Percentiles rank a stretch among this genome's conserved stretches.
These are phyloP conservation scores for Crenuchus spilurus DNA, from an alignment of 2,797 vertebrate species.

Conservation along the genomic window DNA sequence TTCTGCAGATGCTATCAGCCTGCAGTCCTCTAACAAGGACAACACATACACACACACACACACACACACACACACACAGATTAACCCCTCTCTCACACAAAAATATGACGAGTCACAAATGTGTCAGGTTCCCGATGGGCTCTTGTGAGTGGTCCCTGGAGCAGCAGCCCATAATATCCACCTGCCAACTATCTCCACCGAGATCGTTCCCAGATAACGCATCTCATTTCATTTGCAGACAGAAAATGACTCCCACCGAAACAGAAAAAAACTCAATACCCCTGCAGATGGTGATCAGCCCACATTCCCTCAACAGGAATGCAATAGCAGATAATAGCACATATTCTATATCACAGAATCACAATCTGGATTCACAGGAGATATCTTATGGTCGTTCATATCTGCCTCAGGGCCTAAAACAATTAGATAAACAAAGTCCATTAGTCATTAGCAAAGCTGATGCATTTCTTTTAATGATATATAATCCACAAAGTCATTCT, in stretches of 20 bases:
- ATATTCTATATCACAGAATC: not conserved
- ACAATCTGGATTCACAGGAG: not conserved
- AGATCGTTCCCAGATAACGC: not conserved
- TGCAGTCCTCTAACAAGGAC: not conserved
- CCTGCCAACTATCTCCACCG: not conserved
- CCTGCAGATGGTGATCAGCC: not conserved
- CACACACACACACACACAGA: not conserved
- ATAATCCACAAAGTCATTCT: not conserved
- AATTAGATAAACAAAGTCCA: not conserved
- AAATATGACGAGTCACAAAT: not conserved
- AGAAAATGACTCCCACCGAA: not conserved
- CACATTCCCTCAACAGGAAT: not conserved
- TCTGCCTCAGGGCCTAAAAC: not conserved
- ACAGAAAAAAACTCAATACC: not conserved
- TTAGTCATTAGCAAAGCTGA: not conserved
- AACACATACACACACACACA: not conserved
- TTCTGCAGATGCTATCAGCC: not conserved
- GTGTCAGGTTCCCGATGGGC: not conserved
- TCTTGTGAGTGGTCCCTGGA: not conserved
- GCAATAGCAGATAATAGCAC: not conserved
- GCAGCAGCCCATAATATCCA: not conserved
- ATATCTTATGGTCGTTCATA: too few species aligned
- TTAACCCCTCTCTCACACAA: not conserved
- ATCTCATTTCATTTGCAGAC: slow-evolving; percentile 1
- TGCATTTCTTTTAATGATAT: not conserved